Evolutionary conservation across 2,888 invertebrate genomes (phyloP).

Genomic region (Erebia palarica): DNA sequence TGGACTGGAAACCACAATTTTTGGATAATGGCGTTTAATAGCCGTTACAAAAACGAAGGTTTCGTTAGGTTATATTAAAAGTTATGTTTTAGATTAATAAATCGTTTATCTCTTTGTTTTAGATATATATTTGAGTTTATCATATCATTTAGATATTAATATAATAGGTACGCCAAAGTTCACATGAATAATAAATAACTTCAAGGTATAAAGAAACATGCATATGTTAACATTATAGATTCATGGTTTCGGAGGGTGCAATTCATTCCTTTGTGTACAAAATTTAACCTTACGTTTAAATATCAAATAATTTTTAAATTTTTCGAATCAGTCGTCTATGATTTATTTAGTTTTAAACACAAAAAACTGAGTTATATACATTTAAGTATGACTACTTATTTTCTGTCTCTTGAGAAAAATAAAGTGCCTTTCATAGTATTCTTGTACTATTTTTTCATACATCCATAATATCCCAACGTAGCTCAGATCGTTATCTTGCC

Average conservation of each 20-base stretch:
- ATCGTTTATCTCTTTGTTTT: constrained; percentile 76
- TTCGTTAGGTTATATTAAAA: constrained; percentile 16
- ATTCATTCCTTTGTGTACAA: constrained; percentile 44
- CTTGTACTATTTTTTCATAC: neutral
- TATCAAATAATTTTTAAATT: constrained; percentile 33
- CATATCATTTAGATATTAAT: constrained; percentile 50
- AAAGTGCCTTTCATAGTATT: constrained; percentile 64
- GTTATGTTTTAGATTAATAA: constrained; percentile 61
- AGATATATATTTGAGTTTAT: constrained; percentile 67
- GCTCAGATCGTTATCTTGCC: too few species aligned
- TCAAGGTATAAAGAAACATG: constrained; percentile 20
- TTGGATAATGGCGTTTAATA: constrained; percentile 3
- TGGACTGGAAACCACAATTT: constrained; percentile 2
- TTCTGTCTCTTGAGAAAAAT: constrained; percentile 52
- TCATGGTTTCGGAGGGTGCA: constrained; percentile 35
- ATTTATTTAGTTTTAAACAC: constrained; percentile 43
- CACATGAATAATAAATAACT: constrained; percentile 36
- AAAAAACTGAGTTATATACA: constrained; percentile 45
- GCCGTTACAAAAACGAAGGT: constrained; percentile 13
- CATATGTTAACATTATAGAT: constrained; percentile 17
- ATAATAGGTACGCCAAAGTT: constrained; percentile 63
- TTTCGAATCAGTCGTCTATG: constrained; percentile 39
- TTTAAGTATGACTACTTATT: constrained; percentile 57
- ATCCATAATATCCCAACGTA: neutral
- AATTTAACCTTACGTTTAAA: constrained; percentile 38